Evolutionary conservation across 2,888 invertebrate genomes (phyloP), one percentile per base, ranked within the genome.

Genomic region (Pegoplata infirma): DNA sequence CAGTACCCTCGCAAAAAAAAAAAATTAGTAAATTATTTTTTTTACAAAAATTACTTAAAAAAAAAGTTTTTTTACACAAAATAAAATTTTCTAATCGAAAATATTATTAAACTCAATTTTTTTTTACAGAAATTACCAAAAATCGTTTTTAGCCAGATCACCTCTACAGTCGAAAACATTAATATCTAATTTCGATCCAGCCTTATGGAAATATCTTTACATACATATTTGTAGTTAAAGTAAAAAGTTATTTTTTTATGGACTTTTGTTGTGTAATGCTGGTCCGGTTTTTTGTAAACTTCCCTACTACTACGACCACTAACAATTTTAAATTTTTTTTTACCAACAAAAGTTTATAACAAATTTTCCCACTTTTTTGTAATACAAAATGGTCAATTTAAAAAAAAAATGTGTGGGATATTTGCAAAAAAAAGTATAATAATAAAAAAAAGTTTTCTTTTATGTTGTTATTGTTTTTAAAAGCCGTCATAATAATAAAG

Each of bases 181-280:
- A n/a, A n/a, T n/a, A n/a, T n/a, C n/a, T n/a, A n/a, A n/a, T n/a
- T n/a, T n/a, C n/a, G n/a, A n/a, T n/a, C n/a, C n/a, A n/a, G n/a
- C n/a, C n/a, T n/a, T n/a, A n/a, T n/a, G n/a, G n/a, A n/a, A n/a
- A n/a, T 59, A 61, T 68, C 5, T 68, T 71, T 12, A 21, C 21
- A 49, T 16, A 69, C 53, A 79, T 61, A 72, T 64, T 63, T 74
- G 36, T 53, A 67, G 66, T 71, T 79, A 55, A 75, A 75, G 75
- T 72, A 61, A 75, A 79, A 79, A 79, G 79, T 79, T 74, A n/a
- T 79, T 66, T 67, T 47, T 66, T 63, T 59, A 49, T 46, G n/a
- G 8, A 14, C 47, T 44, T 71, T 36, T 47, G 10, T 61, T 64
- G 21, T 36, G 40, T 58, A 68, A 66, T 73, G 63, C 32, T 64